These are phyloP conservation scores for Pseudococcus viburni DNA, from an alignment of 2,888 invertebrate genomes.

Conservation along the genomic window DNA sequence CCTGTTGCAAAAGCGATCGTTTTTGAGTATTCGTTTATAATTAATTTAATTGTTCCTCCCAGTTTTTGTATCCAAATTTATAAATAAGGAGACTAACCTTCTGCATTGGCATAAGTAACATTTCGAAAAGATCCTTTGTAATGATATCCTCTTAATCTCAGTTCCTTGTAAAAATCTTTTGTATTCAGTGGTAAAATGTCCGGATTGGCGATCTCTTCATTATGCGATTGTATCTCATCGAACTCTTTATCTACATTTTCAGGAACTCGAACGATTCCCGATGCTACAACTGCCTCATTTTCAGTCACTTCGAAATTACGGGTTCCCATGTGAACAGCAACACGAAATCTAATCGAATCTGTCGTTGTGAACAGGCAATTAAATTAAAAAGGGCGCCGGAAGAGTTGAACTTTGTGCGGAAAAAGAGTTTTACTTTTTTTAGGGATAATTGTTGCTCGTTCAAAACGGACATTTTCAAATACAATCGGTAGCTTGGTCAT, in stretches of 20 bases:
- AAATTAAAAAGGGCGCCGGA: background rate
- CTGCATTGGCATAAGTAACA: conserved; percentile 74
- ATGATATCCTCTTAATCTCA: conserved; percentile 74
- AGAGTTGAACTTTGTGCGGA: background rate
- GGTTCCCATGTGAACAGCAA: conserved; percentile 76
- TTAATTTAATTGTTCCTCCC: too few species aligned
- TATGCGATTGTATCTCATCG: conserved; percentile 70
- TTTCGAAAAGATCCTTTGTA: conserved; percentile 78
- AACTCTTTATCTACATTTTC: conserved; percentile 75
- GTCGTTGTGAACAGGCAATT: conserved; percentile 69
- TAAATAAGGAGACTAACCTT: conserved; percentile 70
- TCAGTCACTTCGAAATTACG: conserved; percentile 78
- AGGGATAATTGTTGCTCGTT: background rate
- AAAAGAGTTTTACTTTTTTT: background rate
- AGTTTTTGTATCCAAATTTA: conserved; percentile 66
- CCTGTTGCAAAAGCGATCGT: conserved; percentile 67
- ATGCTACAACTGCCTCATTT: conserved; percentile 79
- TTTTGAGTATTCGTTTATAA: too few species aligned
- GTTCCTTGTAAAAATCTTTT: conserved; percentile 72
- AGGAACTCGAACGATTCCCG: conserved; percentile 78
- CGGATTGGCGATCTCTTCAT: conserved; percentile 69
- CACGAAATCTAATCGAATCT: conserved; percentile 71
- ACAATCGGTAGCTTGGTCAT: background rate
- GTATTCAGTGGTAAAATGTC: conserved; percentile 72
- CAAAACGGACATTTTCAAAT: conserved; percentile 46